These are phyloP conservation scores for Drosophila mauritiana DNA, from an alignment of 1,140 invertebrate species.

Conservation along the genomic window DNA sequence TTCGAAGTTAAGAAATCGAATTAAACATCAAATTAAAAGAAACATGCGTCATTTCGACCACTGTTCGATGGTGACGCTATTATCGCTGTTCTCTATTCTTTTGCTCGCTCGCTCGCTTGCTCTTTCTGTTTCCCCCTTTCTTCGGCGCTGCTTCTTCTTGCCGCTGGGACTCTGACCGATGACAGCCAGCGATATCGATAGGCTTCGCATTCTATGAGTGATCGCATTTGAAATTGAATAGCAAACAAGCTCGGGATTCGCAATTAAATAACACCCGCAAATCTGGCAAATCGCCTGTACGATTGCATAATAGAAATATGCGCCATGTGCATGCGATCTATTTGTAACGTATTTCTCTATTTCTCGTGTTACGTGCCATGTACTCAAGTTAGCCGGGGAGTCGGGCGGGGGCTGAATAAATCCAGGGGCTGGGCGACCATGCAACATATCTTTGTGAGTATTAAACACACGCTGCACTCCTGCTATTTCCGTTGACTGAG, in stretches of 20 bases:
- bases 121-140: slow-evolving; percentile 6
- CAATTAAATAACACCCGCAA: slow-evolving; percentile 50
- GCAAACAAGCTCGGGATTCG: slow-evolving; percentile 8
- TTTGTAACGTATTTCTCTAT: slow-evolving; percentile 44
- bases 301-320: slow-evolving; percentile 47
- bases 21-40: no score
- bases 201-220: slow-evolving; percentile 8
- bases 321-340: slow-evolving; percentile 47
- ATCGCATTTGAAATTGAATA: slow-evolving; percentile 33
- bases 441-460: slow-evolving; percentile 52
- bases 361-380: slow-evolving; percentile 38
- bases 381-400: not conserved
- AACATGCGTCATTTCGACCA: not conserved
- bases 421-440: slow-evolving; percentile 25
- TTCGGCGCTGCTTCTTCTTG: slow-evolving; percentile 11
- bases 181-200: slow-evolving; percentile 17
- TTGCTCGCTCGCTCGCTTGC: slow-evolving; percentile 5
- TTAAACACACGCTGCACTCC: slow-evolving; percentile 47
- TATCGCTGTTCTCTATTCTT: slow-evolving; percentile 22
- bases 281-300: slow-evolving; percentile 36
- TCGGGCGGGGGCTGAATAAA: slow-evolving; percentile 1
- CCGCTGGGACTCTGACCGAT: slow-evolving; percentile 10
- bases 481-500: slow-evolving; percentile 78
- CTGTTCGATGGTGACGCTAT: slow-evolving; percentile 18
- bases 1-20: no score